phyloP scores from a whole-genome alignment of 2,113 vertebrate genomes.

The Nesospiza acunhae region DNA sequence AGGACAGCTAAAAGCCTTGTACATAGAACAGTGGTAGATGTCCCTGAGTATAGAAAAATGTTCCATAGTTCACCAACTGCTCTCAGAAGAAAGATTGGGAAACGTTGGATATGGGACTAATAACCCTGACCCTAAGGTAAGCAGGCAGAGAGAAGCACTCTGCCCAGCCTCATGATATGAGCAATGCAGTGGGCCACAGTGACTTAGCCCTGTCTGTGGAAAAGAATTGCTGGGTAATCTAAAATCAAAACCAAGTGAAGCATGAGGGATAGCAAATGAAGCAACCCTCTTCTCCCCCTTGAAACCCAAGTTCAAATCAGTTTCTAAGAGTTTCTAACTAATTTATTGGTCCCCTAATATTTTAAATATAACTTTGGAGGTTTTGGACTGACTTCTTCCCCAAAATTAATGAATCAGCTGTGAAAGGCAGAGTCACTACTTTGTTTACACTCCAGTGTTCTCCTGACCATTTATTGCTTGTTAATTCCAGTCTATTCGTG shows the following conservation, averaged over 20 bases:
- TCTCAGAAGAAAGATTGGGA: neutral
- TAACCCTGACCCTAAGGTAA: neutral
- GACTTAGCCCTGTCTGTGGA: neutral
- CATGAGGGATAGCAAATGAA: neutral
- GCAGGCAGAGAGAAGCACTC: neutral
- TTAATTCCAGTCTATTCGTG: neutral
- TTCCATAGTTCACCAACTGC: neutral
- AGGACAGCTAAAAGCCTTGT: neutral
- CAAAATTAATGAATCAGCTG: neutral
- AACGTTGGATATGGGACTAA: neutral
- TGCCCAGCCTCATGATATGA: neutral
- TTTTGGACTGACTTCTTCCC: neutral
- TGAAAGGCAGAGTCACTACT: neutral
- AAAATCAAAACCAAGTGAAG: neutral
- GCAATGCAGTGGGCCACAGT: neutral
- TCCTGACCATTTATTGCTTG: neutral
- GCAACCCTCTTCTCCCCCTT: fast-evolving
- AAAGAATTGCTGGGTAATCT: neutral
- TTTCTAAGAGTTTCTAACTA: neutral
- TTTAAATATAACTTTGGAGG: neutral
- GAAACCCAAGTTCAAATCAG: neutral
- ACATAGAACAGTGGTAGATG: neutral
- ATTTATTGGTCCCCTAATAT: neutral
- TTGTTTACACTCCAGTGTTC: neutral
- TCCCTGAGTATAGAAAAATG: neutral